Evolutionary conservation across 2,113 vertebrate species (phyloP).

Genomic region (Corythornis vintsioides): DNA sequence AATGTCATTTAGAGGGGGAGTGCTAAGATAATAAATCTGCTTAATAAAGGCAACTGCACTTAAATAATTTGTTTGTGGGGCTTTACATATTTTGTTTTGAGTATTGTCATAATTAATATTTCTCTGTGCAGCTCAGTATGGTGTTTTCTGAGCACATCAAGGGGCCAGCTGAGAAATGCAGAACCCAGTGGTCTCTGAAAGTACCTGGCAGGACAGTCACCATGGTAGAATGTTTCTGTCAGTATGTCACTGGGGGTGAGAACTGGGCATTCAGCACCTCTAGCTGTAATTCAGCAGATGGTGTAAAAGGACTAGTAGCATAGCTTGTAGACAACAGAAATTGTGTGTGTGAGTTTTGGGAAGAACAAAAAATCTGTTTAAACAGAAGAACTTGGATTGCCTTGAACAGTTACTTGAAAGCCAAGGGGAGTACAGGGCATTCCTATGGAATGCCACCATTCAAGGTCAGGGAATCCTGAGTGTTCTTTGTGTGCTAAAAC

Average conservation of each 20-base stretch:
- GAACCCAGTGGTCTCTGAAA: neutral
- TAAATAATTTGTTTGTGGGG: neutral
- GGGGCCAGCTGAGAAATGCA: neutral
- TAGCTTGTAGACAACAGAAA: neutral
- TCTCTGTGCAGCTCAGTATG: neutral
- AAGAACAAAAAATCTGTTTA: neutral
- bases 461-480: neutral
- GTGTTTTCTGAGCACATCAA: accelerated
- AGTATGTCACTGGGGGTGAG: accelerated
- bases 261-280: neutral
- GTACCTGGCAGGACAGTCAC: neutral
- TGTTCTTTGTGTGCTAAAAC: neutral
- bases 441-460: neutral
- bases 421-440: neutral
- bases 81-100: neutral
- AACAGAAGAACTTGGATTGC: neutral
- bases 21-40: neutral
- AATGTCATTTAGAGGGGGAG: neutral
- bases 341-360: neutral
- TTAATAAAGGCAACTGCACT: neutral
- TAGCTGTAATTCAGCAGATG: neutral
- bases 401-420: neutral
- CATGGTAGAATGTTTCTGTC: neutral
- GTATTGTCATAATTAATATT: neutral
- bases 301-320: neutral